phyloP scores from a whole-genome alignment of 2,888 invertebrate genomes.

The Epinotia demarniana region DNA sequence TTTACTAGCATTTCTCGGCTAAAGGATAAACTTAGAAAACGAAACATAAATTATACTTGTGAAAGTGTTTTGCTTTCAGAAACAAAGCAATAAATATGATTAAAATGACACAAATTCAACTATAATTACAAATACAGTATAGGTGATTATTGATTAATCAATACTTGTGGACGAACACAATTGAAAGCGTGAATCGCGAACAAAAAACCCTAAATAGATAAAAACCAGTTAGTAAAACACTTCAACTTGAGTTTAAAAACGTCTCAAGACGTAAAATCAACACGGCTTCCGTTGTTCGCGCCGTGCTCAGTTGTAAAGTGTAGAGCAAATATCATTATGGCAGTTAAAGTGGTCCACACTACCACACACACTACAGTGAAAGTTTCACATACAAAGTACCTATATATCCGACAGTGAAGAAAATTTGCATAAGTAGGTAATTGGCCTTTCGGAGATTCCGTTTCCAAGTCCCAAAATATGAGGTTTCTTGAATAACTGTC shows the following conservation, averaged over 20 bases:
- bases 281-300: constrained; percentile 37
- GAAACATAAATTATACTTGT: neutral
- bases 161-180: neutral
- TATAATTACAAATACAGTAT: neutral
- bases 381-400: neutral
- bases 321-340: constrained; percentile 26
- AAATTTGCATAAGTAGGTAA: too few species aligned
- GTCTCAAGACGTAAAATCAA: constrained; percentile 21
- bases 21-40: constrained; percentile 3
- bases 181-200: neutral
- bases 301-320: constrained; percentile 21
- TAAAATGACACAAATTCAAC: too few species aligned
- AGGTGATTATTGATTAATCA: neutral
- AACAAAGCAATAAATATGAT: too few species aligned
- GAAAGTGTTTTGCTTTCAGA: neutral
- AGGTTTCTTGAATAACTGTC: too few species aligned
- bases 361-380: neutral
- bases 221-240: constrained; percentile 18
- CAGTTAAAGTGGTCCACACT: constrained; percentile 18
- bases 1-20: neutral
- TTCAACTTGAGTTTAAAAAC: constrained; percentile 26
- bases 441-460: too few species aligned
- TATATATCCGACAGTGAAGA: too few species aligned
- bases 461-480: too few species aligned
- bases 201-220: neutral